Evolutionary conservation across 1,140 invertebrate genomes (phyloP).

Genomic region (Cydia splendana): DNA sequence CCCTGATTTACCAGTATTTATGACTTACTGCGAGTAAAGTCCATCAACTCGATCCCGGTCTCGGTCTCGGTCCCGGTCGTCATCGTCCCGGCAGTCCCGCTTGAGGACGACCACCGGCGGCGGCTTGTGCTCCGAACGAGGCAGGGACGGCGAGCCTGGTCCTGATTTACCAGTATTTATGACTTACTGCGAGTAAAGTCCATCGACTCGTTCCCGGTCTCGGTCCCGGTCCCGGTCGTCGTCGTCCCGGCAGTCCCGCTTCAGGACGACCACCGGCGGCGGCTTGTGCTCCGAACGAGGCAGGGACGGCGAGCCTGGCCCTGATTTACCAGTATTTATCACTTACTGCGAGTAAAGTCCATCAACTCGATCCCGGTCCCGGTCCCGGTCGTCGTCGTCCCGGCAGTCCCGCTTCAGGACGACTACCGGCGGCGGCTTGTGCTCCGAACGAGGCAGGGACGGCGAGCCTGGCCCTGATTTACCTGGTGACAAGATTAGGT

Average conservation of each 20-base stretch:
- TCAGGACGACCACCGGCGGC: conserved; percentile 95
- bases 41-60: conserved; percentile 79
- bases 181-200: conserved; percentile 80
- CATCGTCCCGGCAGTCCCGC: conserved; percentile 93
- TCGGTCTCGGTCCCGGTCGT: conserved; percentile 83
- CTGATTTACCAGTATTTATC: conserved; percentile 79
- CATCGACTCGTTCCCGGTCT: conserved; percentile 78
- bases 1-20: conserved; percentile 80
- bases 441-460: conserved; percentile 85
- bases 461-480: conserved; percentile 85
- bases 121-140: conserved; percentile 89
- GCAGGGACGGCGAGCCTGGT: conserved; percentile 83
- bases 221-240: conserved; percentile 85
- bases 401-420: conserved; percentile 95
- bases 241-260: conserved; percentile 93
- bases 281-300: conserved; percentile 90
- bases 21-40: conserved; percentile 80
- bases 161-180: conserved; percentile 80
- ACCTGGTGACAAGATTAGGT: conserved; percentile 52
- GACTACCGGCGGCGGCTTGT: conserved; percentile 94
- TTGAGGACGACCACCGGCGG: conserved; percentile 97
- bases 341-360: conserved; percentile 80
- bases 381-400: conserved; percentile 89
- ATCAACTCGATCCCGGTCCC: conserved; percentile 79
- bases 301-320: conserved; percentile 83